Base-by-base conservation (phyloP, 2,888 invertebrate species). In the Acanthacorydalis orientalis region DNA sequence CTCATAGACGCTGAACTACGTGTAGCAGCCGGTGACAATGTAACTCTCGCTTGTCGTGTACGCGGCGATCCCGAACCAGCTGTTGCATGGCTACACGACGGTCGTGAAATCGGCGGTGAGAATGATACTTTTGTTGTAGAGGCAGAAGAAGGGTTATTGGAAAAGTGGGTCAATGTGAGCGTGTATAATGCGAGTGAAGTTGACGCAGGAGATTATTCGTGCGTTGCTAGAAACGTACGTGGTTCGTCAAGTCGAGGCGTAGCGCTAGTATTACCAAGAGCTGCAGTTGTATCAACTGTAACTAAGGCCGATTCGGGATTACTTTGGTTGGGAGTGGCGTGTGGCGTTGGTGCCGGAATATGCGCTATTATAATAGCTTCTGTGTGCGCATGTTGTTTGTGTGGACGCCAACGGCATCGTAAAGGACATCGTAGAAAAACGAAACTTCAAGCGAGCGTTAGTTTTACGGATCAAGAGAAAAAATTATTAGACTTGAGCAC, bases 381-480 rank as follows among this genome's bases (percentile, higher is more conserved):
- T 11, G 63, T 72, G 50, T 74, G 72, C 12, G 63, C 72, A 50
- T 74, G 72, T 54, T 75, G 63, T 70, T 68, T 70, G 64, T 69
- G 67, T 68, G 65, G 62, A 52, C 59, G 68, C 54, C 59, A 66
- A 16, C 67, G 70, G 1, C 23, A 23, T 23, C 68, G 71, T 48
- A 61, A 60, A 15, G 63, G 69, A 9, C 67, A 72, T 1, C 68
- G 74, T 43, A 71, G 74, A 47, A 74, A 75, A 57, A 77, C 82
- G 52, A 83, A 83, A 39, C 73, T 83, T 48, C 85, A 85, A 57
- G 78, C 80, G 42, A 84, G 84, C 63, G 76, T 83, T 1, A 87
- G 86, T 60, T 86, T 86, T 60, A 86, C 83, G 43, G 89, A 89
- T 58, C 89, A 89, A 68, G 88, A 89, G 60, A 88, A 89, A 64